These are phyloP conservation scores for Chelonoidis abingdonii DNA, from an alignment of 2,113 vertebrate genomes.

Conservation along the genomic window DNA sequence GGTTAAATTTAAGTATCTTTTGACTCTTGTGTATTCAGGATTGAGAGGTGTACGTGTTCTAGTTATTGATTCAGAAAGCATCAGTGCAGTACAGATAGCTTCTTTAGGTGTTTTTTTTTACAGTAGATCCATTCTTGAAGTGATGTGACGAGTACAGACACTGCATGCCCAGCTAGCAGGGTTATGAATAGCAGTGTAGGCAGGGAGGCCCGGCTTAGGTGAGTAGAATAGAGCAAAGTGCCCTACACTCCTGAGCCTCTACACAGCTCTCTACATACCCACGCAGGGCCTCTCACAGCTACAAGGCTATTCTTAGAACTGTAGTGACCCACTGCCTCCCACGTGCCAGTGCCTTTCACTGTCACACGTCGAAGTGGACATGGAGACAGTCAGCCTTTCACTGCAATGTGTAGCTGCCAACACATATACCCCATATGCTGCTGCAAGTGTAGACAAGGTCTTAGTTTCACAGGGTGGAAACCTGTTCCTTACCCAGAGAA, in stretches of 20 bases:
- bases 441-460: neutral
- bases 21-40: neutral
- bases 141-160: neutral
- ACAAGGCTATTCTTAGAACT: neutral
- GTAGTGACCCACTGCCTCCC: neutral
- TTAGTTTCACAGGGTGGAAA: neutral
- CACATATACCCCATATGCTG: too few species aligned
- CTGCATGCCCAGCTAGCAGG: neutral
- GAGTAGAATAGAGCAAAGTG: neutral
- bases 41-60: neutral
- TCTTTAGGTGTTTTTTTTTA: neutral
- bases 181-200: neutral
- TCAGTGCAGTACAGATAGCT: neutral
- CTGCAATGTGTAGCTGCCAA: neutral
- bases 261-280: neutral
- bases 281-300: neutral
- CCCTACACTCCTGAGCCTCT: neutral
- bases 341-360: neutral
- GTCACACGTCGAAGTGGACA: neutral
- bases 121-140: too few species aligned
- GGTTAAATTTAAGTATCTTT: neutral
- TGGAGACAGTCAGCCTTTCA: neutral
- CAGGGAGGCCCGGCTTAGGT: neutral
- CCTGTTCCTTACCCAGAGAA: neutral
- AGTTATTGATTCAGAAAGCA: neutral